These are phyloP conservation scores for Micromesistius poutassou DNA, from an alignment of 2,797 vertebrate genomes.

Conservation along the genomic window DNA sequence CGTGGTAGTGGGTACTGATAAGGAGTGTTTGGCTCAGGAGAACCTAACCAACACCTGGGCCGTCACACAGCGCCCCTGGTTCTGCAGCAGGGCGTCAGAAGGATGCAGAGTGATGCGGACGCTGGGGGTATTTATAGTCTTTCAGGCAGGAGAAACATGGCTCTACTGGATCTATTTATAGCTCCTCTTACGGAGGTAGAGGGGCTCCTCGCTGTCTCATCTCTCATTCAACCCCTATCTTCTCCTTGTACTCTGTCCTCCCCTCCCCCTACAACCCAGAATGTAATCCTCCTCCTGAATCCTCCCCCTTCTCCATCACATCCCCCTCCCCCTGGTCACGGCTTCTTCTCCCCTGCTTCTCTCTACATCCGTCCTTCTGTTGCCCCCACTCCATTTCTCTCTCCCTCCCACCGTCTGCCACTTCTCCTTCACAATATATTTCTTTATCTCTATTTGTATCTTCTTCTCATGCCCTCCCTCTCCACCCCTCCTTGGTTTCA, in stretches of 20 bases:
- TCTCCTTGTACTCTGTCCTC: not conserved
- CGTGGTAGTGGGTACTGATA: too few species aligned
- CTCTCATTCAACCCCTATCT: not conserved
- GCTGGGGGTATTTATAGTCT: not conserved
- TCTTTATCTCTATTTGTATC: too few species aligned
- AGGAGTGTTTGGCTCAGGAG: too few species aligned
- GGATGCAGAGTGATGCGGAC: not conserved
- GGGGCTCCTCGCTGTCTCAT: conserved; percentile 1
- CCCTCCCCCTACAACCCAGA: not conserved
- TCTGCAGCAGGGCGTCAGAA: not conserved
- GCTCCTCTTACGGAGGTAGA: not conserved
- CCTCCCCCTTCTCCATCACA: not conserved
- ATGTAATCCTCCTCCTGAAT: not conserved
- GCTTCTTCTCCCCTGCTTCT: not conserved
- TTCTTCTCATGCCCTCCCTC: too few species aligned
- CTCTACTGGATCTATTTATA: conserved; percentile 1
- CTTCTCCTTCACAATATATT: too few species aligned
- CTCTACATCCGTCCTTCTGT: too few species aligned
- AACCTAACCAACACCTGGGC: conserved; percentile 3
- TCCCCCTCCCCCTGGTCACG: not conserved
- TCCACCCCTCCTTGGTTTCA: too few species aligned
- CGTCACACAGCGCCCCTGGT: not conserved
- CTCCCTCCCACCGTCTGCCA: not conserved
- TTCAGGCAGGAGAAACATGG: not conserved
- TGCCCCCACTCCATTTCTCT: not conserved